Evolutionary conservation across 2,797 vertebrate genomes (phyloP).

Genomic region (Sebastes minor): DNA sequence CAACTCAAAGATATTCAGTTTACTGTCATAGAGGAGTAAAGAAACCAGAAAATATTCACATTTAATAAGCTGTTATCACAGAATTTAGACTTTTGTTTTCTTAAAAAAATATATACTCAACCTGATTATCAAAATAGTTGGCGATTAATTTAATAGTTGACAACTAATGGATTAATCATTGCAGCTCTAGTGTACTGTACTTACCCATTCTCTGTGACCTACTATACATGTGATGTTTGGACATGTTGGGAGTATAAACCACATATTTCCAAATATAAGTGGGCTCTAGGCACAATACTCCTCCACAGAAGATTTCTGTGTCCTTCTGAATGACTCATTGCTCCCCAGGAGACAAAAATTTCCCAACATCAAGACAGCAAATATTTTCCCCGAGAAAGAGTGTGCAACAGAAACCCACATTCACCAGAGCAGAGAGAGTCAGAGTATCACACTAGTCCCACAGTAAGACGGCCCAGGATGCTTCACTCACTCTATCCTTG

Average conservation of each 20-base stretch:
- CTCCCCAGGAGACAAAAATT: background rate
- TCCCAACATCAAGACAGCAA: background rate
- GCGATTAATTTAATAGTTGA: too few relatives aligned
- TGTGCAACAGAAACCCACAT: conserved; percentile 18
- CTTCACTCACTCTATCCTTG: conserved; percentile 84
- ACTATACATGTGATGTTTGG: background rate
- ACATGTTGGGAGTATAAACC: background rate
- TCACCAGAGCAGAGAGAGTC: conserved; percentile 56
- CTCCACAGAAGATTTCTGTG: background rate
- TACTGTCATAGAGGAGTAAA: too few relatives aligned
- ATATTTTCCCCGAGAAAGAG: background rate
- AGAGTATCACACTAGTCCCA: conserved; percentile 6
- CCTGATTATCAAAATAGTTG: too few relatives aligned
- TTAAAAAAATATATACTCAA: too few relatives aligned
- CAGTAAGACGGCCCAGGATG: conserved; percentile 52
- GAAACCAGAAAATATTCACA: too few relatives aligned
- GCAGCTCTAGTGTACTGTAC: background rate
- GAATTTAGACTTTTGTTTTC: too few relatives aligned
- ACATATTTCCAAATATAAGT: background rate
- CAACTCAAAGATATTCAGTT: too few relatives aligned
- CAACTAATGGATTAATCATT: background rate
- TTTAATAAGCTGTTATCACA: too few relatives aligned
- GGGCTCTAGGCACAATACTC: background rate
- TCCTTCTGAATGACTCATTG: background rate
- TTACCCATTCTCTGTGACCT: background rate